These are phyloP conservation scores for Prionailurus viverrinus DNA, from an alignment of 2,113 vertebrate species.

Conservation along the genomic window DNA sequence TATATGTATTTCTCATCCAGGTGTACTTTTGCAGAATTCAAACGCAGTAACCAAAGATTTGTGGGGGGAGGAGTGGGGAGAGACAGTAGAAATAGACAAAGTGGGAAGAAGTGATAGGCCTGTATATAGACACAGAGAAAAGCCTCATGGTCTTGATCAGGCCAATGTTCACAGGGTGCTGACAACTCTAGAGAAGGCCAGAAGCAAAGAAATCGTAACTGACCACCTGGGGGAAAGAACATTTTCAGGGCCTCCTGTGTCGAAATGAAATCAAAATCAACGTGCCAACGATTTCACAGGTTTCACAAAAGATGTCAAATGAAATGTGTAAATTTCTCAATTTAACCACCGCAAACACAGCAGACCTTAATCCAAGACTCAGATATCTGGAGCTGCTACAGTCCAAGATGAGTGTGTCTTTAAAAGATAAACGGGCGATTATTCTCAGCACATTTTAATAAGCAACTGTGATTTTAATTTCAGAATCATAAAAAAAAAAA, in stretches of 20 bases:
- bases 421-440: conserved; percentile 31
- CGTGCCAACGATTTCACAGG: conserved; percentile 44
- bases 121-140: background rate
- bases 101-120: background rate
- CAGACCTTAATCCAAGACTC: background rate
- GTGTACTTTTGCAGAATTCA: background rate
- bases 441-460: conserved; percentile 35
- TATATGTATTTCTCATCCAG: background rate
- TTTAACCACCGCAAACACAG: conserved; percentile 14
- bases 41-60: background rate
- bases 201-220: background rate
- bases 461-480: conserved; percentile 43
- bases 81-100: background rate
- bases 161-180: background rate
- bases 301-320: conserved; percentile 22
- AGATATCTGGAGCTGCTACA: background rate
- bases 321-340: conserved; percentile 5
- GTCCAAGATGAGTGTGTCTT: conserved; percentile 33
- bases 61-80: fast-evolving
- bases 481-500: background rate
- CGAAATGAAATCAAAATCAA: conserved; percentile 56
- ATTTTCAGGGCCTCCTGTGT: background rate
- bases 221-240: background rate
- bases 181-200: background rate
- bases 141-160: conserved; percentile 1